phyloP scores from a whole-genome alignment of 1,140 invertebrate species.

The Drosophila kepulauana region DNA sequence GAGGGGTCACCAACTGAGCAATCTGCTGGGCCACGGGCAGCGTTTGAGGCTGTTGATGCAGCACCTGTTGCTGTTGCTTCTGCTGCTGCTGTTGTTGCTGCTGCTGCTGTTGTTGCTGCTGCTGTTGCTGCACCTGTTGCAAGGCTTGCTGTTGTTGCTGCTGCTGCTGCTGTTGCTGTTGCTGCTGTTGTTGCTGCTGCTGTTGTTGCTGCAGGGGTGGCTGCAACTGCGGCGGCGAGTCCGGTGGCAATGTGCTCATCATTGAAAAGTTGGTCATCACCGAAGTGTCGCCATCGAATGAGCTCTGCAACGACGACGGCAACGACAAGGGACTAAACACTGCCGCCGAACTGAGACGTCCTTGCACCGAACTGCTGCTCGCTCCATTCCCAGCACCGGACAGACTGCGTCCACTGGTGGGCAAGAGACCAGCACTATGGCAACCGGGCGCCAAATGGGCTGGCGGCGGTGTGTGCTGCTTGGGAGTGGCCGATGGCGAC shows the following conservation, averaged over 20 bases:
- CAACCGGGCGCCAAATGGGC: constrained; percentile 20
- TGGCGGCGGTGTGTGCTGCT: constrained; percentile 44
- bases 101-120: constrained; percentile 43
- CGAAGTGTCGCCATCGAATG: constrained; percentile 89
- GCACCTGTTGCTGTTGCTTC: constrained; percentile 47
- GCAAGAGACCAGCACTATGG: constrained; percentile 26
- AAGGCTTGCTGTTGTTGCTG: constrained; percentile 46
- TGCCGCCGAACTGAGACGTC: constrained; percentile 62
- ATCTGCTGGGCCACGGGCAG: constrained; percentile 50
- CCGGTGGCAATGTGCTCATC: constrained; percentile 85
- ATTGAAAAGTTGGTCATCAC: constrained; percentile 84
- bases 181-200: constrained; percentile 40
- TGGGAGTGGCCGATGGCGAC: constrained; percentile 28
- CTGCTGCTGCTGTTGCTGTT: constrained; percentile 75
- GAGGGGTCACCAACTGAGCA: constrained; percentile 56
- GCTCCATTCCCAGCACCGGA: constrained; percentile 16
- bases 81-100: constrained; percentile 46
- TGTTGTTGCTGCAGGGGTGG: constrained; percentile 46
- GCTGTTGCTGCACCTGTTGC: constrained; percentile 46
- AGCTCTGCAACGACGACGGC: constrained; percentile 90
- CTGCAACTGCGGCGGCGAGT: constrained; percentile 76
- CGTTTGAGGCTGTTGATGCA: constrained; percentile 43
- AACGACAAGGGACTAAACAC: constrained; percentile 88
- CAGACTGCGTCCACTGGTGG: constrained; percentile 18
- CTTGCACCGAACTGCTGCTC: constrained; percentile 62